Percentiles rank a stretch among this genome's conserved stretches.
Evolutionary conservation across 2,113 vertebrate genomes (phyloP).

Genomic region (Pardalotus punctatus): DNA sequence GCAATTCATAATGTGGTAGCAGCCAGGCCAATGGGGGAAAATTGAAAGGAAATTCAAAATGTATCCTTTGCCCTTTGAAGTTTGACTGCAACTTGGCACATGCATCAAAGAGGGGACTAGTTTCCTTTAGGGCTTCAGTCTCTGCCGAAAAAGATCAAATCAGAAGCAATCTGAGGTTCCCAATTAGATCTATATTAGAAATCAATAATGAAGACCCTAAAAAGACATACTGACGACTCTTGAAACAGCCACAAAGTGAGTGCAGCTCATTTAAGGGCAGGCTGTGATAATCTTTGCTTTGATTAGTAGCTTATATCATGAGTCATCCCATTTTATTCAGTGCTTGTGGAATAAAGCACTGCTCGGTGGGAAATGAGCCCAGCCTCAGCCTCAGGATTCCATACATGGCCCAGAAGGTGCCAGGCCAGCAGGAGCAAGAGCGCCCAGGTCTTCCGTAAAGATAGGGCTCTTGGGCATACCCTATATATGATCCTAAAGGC

Average conservation of each 20-base stretch:
- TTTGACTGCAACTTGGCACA: slow-evolving; percentile 51
- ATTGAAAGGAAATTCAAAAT: slow-evolving; percentile 60
- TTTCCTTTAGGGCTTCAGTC: slow-evolving; percentile 55
- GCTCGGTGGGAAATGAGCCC: background rate
- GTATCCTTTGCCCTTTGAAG: slow-evolving; percentile 66
- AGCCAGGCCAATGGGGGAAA: slow-evolving; percentile 55
- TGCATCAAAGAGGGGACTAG: slow-evolving; percentile 52
- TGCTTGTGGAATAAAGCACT: background rate
- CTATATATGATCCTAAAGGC: background rate
- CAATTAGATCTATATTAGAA: slow-evolving; percentile 52
- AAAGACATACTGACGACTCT: background rate
- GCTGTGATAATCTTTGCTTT: slow-evolving; percentile 31
- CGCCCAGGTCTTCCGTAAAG: background rate
- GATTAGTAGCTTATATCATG: background rate
- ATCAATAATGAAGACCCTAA: slow-evolving; percentile 45
- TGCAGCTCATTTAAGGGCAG: slow-evolving; percentile 1
- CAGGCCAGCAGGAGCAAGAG: background rate
- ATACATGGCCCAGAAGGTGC: background rate
- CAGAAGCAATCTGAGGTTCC: slow-evolving; percentile 32
- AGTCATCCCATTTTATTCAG: background rate
- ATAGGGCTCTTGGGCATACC: background rate
- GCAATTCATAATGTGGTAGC: slow-evolving; percentile 57
- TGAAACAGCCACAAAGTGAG: background rate
- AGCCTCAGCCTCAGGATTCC: background rate
- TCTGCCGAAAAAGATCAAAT: slow-evolving; percentile 32